Base-by-base conservation (phyloP, 2,797 vertebrate species). In the Danio albolineatus region DNA sequence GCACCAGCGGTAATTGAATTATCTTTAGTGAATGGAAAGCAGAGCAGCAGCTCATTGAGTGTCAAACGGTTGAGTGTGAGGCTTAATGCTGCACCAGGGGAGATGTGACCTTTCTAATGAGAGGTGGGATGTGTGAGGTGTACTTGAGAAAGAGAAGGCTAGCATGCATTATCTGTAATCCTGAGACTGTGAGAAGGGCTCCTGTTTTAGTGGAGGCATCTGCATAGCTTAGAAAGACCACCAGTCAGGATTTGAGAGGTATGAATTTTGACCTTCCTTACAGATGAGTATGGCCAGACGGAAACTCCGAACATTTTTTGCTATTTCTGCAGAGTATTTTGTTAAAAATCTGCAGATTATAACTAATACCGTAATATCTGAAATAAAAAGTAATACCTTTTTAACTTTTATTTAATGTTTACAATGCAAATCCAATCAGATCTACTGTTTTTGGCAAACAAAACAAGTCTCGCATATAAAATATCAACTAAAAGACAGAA, bases 101-200 rank as follows among this genome's bases (percentile, higher is more conserved):
- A 66, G 61, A 73, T 2, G 6, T 78, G 54, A 73, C 81, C 70
- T 70, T 74, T 82, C 64, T 53, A 69, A 79, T 21, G 48, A 70
- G 38, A 44, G 54, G 48, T 67, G 46, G 46, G 48, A 62, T 21
- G 38, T 78, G 28, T 60, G 28, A 56, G 73, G 49, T 56, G 48
- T 17, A 13, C 14, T 53, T 74, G 28, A 60, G 57, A 41, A 67
- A 73, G 6, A 60, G 46, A 57, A 48, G 54, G 46, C 7, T 46
- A 61, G 54, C 0, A 21, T 66, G 65, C 44, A 73, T 53, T 49
- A 70, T 38, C 62, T 74, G 7, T 51, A 6, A 28, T 54, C 21
- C 10, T 44, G 46, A 4, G 7, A 49, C 28, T 51, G 54, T 69
- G 44, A 59, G 59, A 78, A 38, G 51, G 19, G 62, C 5, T n/a